Base-by-base conservation (phyloP, 2,113 vertebrate genomes). In the Opisthocomus hoazin region DNA sequence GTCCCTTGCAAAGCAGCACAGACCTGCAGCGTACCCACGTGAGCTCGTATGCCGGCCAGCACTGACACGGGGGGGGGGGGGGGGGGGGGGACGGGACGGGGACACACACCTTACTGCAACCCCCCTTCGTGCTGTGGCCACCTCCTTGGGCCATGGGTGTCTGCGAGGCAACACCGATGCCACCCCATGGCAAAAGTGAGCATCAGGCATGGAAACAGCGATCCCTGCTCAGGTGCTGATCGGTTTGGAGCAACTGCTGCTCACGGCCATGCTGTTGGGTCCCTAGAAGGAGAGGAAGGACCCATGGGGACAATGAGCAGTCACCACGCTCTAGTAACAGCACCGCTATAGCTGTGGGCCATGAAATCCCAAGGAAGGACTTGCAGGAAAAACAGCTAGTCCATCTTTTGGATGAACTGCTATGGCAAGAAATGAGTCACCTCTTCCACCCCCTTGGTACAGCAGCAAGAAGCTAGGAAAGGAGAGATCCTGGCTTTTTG, bases 141-240 rank as follows among this genome's bases (percentile, higher is more conserved):
- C 45, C 32, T 39, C 10, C 48, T 12, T 6, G 6, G 4, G 73
- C 34, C 23, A 9, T 2, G 7, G 12, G 57, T 5, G 51, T 16
- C 74, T 37, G 41, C 5, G 11, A 29, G 93, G 58, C 21, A 61
- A 7, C 95, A 70, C 87, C 27, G 84, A 29, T 84, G 96, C 84
- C 96, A 93, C 90, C 96, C 48, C 6, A 94, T 41, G 94, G 96
- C 41, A 84, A 39, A 91, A 36, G 13, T 2, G 73, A 73, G 93
- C 60, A 43, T 45, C 70, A 3, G 41, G 51, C 48, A 41, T 9
- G 41, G n/a, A 9, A 89, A 34, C 29, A 4, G 50, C 0, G 8
- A n/a, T 12, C 16, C n/a, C 53, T 2, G 15, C 8, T 6, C 34
- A 7, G 75, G 18, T 3, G 10, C 41, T 20, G 20, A 18, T 10